Evolutionary conservation across 2,797 vertebrate genomes (phyloP).

Genomic region (Tragopan temminckii): DNA sequence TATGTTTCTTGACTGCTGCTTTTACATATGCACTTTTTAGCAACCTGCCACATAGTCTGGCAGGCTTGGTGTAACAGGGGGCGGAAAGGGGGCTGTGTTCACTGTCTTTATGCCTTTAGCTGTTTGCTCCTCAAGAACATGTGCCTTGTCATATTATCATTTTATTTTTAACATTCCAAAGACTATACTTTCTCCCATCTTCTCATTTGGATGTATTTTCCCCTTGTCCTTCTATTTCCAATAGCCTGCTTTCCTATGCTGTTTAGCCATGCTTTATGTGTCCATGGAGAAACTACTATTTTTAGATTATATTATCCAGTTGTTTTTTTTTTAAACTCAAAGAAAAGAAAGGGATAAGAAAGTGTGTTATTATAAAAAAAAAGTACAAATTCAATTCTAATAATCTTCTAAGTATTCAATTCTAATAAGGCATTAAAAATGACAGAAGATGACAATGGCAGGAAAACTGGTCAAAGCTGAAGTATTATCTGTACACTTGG

Average conservation of each 20-base stretch:
- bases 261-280: not conserved
- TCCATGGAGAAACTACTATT: not conserved
- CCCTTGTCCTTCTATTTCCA: not conserved
- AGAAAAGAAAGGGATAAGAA: not conserved
- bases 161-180: not conserved
- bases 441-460: not conserved
- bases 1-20: constrained; percentile 2
- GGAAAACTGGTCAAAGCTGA: not conserved
- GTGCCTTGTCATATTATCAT: not conserved
- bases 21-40: not conserved
- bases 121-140: not conserved
- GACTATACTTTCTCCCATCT: not conserved
- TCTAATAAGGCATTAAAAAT: not conserved
- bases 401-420: too few species aligned
- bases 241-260: not conserved
- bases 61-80: not conserved
- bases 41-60: constrained; percentile 9
- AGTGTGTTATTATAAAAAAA: not conserved
- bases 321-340: too few species aligned
- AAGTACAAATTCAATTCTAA: not conserved
- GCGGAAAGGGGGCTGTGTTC: not conserved
- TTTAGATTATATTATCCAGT: not conserved
- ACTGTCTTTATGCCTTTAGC: not conserved
- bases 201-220: not conserved
- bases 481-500: not conserved